Percentiles rank a stretch among this genome's conserved stretches.
Evolutionary conservation across 2,888 invertebrate genomes (phyloP).

Genomic region (Agrenia bidenticulata): DNA sequence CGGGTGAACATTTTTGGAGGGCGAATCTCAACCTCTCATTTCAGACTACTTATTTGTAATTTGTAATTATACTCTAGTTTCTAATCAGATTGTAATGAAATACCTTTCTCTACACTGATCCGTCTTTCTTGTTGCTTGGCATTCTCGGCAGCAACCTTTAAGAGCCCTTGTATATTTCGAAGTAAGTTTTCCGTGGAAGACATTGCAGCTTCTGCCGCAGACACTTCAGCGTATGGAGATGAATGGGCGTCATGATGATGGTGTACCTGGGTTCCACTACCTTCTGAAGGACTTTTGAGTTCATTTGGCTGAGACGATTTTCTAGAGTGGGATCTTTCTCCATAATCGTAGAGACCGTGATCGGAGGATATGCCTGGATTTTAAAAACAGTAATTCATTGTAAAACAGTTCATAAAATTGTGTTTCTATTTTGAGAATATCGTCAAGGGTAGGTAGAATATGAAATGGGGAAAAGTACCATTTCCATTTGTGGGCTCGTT

Average conservation of each 20-base stretch:
- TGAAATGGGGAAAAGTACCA: too few species aligned
- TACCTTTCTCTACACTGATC: slow-evolving; percentile 96
- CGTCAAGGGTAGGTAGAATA: too few species aligned
- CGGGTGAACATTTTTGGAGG: too few species aligned
- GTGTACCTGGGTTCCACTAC: slow-evolving; percentile 25
- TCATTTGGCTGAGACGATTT: slow-evolving; percentile 47
- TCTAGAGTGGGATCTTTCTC: slow-evolving; percentile 35
- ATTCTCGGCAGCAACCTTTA: slow-evolving; percentile 97
- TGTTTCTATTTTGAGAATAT: too few species aligned
- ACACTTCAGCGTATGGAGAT: slow-evolving; percentile 50
- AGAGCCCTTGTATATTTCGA: slow-evolving; percentile 90
- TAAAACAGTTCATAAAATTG: too few species aligned
- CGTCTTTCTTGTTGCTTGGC: slow-evolving; percentile 94
- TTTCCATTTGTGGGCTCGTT: slow-evolving; percentile 62
- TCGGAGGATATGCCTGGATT: slow-evolving; percentile 16
- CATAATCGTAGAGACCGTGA: slow-evolving; percentile 14
- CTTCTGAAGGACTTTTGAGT: slow-evolving; percentile 51
- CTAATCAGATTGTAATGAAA: too few species aligned
- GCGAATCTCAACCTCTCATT: too few species aligned
- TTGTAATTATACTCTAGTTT: too few species aligned
- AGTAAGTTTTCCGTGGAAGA: slow-evolving; percentile 91
- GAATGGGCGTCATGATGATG: slow-evolving; percentile 40
- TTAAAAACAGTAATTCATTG: background rate
- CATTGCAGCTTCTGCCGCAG: slow-evolving; percentile 57
- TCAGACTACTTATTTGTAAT: too few species aligned